These are phyloP conservation scores for Ctenopoma multispine DNA, from an alignment of 2,797 vertebrate species.

Conservation along the genomic window DNA sequence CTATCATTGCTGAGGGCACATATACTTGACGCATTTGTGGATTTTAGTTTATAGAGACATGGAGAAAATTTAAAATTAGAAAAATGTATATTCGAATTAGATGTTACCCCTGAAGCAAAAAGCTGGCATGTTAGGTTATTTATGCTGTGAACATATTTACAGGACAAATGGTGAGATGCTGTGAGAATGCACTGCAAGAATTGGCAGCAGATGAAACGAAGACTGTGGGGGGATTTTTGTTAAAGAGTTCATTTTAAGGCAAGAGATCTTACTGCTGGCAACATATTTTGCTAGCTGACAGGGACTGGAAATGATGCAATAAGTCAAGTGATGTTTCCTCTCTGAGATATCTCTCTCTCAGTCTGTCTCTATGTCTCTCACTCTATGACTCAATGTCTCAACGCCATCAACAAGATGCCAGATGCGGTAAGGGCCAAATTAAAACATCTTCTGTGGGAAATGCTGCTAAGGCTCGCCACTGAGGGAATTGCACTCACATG, in stretches of 20 bases:
- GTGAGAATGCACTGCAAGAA: constrained; percentile 40
- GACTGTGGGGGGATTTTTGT: constrained; percentile 25
- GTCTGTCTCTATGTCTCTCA: constrained; percentile 9
- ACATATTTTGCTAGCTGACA: constrained; percentile 49
- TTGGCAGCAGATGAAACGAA: constrained; percentile 63
- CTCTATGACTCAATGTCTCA: constrained; percentile 26
- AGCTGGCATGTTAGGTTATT: constrained; percentile 47
- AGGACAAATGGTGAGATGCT: constrained; percentile 47
- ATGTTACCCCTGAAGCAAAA: constrained; percentile 46
- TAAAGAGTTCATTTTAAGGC: constrained; percentile 62
- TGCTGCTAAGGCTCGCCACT: neutral
- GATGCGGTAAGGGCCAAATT: constrained; percentile 48
- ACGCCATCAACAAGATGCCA: constrained; percentile 29
- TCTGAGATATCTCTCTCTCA: constrained; percentile 35
- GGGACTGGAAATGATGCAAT: constrained; percentile 65
- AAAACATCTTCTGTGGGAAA: constrained; percentile 40
- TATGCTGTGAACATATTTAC: constrained; percentile 50
- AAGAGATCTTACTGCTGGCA: constrained; percentile 66
- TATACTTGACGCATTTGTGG: constrained; percentile 3
- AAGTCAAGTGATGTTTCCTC: constrained; percentile 58
- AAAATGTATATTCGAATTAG: constrained; percentile 18
- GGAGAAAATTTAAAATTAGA: constrained; percentile 23
- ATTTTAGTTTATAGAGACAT: constrained; percentile 18
- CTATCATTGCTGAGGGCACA: constrained; percentile 2
- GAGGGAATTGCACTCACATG: neutral